Conservation (phyloP, 2,113 vertebrate genomes). For the Rhabdomys dilectus region DNA sequence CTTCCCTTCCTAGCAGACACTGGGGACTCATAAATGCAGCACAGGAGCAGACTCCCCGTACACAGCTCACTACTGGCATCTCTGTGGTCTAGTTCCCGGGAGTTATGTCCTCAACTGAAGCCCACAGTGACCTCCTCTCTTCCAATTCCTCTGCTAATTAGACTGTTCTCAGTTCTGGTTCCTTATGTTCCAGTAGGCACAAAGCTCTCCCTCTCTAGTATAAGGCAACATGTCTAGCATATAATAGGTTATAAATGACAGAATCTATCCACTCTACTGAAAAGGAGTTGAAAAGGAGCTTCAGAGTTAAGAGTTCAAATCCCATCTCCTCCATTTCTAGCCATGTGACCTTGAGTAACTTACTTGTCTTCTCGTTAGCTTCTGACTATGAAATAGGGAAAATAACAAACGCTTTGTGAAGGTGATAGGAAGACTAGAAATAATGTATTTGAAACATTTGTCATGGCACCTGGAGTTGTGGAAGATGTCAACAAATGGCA, state of each 20-base stretch:
- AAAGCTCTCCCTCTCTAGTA: neutral
- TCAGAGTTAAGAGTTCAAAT: constrained; percentile 23
- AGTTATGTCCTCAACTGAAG: neutral
- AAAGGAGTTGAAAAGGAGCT: neutral
- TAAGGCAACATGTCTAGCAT: neutral
- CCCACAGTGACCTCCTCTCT: neutral
- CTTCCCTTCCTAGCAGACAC: constrained; percentile 24
- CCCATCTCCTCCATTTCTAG: neutral
- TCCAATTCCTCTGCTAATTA: neutral
- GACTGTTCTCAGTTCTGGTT: neutral
- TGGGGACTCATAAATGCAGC: constrained; percentile 8
- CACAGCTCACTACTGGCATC: neutral
- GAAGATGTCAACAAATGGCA: constrained; percentile 27
- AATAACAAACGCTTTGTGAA: constrained; percentile 1
- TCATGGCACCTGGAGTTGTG: constrained; percentile 53
- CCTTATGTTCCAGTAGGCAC: neutral
- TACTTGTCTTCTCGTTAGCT: constrained; percentile 16
- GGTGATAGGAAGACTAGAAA: constrained; percentile 37
- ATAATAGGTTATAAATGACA: neutral
- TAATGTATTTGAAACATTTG: constrained; percentile 48
- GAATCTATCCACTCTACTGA: neutral
- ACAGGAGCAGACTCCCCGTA: neutral
- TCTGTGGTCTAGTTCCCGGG: neutral
- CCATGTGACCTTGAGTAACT: neutral
- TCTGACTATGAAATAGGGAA: neutral